phyloP scores from a whole-genome alignment of 2,797 vertebrate species.

The Paratrypauchen microcephalus region DNA sequence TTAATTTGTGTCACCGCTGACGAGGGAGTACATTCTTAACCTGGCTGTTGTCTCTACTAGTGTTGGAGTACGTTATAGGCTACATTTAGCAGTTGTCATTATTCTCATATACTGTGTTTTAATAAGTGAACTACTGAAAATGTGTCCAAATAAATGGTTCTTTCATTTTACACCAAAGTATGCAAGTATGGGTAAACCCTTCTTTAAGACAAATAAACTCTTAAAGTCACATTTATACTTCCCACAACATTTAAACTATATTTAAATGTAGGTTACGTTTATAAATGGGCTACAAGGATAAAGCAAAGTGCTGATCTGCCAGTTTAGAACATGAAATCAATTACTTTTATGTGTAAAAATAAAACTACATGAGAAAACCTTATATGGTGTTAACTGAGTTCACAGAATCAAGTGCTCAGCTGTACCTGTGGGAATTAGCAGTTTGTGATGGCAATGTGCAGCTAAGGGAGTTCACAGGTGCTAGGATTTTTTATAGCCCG shows the following conservation, averaged over 20 bases:
- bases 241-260: too few species aligned
- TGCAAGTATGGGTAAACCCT: too few species aligned
- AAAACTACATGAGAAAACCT: conserved; percentile 65
- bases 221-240: too few species aligned
- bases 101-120: too few species aligned
- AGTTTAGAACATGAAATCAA: conserved; percentile 71
- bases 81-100: too few species aligned
- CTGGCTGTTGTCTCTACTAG: not conserved
- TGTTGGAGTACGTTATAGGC: not conserved
- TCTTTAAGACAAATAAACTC: too few species aligned
- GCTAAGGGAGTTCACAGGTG: conserved; percentile 62
- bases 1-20: not conserved
- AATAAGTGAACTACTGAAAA: not conserved
- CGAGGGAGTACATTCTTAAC: not conserved
- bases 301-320: conserved; percentile 38
- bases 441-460: conserved; percentile 52
- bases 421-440: conserved; percentile 79
- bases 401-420: conserved; percentile 74
- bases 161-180: too few species aligned
- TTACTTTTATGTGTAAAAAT: conserved; percentile 79
- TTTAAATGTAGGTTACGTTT: too few species aligned
- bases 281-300: conserved; percentile 34
- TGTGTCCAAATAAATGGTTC: not conserved
- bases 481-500: not conserved
- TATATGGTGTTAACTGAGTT: conserved; percentile 82